Evolutionary conservation across 2,797 vertebrate genomes (phyloP), one percentile per base, ranked within the genome.

Genomic region (Gadopsis bispinosus): DNA sequence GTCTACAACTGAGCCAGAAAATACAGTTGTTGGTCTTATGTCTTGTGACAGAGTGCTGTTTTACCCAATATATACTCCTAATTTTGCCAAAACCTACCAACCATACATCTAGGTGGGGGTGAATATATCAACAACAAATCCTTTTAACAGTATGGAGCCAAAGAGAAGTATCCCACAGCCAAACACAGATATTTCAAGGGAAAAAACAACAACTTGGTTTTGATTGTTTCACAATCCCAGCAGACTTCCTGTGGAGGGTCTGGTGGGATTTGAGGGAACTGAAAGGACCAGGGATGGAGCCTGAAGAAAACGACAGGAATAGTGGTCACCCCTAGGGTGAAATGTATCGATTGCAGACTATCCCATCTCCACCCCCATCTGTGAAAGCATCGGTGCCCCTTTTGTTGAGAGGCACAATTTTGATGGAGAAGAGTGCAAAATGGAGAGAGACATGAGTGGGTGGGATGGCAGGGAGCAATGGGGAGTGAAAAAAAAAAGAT

Each of bases 361-460:
- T 81, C 78, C 83, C 80, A 79, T 83, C 81, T 85, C 81, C 73
- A 82, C 71, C 66, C 82, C 67, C 75, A 76, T 89, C 86, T 88
- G 84, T 54, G 80, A 91, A 84, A 88, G 82, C 81, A 79, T 78
- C 31, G 77, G 62, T 61, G 73, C 41, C 73, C 85, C 90, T 87
- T 90, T 90, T 92, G 88, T 93, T 20, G 8, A 87, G 84, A 87
- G 79, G 70, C 47, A 73, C 84, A 83, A 89, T 87, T 91, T 81
- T 87, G 84, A 89, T 59, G 79, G 81, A 83, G 80, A 86, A 35
- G 69, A 89, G 78, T 63, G 59, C 72, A 86, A 80, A 87, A 89
- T 66, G 62, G 67, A 89, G 72, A 84, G 80, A 83, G 80, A 87
- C 78, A 59, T 69, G 79, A 88, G 86, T 90, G 88, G 83, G 84